These are phyloP conservation scores for Orthonychiurus folsomi DNA, from an alignment of 2,888 invertebrate species.

Conservation along the genomic window DNA sequence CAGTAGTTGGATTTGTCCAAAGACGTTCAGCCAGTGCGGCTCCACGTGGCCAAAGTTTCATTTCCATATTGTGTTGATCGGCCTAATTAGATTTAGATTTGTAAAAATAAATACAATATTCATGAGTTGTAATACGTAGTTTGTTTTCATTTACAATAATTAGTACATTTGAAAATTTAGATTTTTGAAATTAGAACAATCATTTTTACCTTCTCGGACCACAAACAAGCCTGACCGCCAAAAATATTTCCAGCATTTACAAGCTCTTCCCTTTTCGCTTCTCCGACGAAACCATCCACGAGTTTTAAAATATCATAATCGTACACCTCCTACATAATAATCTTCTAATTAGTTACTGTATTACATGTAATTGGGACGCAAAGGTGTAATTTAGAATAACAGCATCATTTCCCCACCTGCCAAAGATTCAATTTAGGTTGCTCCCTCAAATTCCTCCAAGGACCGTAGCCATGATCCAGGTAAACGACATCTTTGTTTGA, in stretches of 20 bases:
- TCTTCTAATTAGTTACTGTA: too few species aligned
- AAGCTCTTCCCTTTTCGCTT: conserved; percentile 21
- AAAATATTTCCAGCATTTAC: conserved; percentile 43
- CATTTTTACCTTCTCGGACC: conserved; percentile 65
- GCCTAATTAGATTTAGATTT: conserved; percentile 42
- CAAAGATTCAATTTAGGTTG: conserved; percentile 43
- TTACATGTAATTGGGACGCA: background rate
- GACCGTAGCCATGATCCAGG: conserved; percentile 74
- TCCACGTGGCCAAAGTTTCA: conserved; percentile 71
- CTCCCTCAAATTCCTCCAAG: conserved; percentile 54
- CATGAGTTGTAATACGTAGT: background rate
- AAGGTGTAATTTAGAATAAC: background rate
- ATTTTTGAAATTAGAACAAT: conserved; percentile 6
- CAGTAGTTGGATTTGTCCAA: conserved; percentile 62
- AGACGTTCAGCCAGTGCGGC: conserved; percentile 74
- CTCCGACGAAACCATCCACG: conserved; percentile 11
- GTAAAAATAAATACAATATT: conserved; percentile 4
- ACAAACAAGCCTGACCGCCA: conserved; percentile 75
- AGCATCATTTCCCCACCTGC: conserved; percentile 14
- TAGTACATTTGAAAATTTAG: background rate
- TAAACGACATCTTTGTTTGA: conserved; percentile 81
- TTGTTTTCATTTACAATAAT: background rate
- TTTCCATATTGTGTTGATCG: conserved; percentile 59
- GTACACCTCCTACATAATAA: conserved; percentile 18
- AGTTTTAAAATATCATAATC: conserved; percentile 16